Evolutionary conservation across 2,888 invertebrate genomes (phyloP), one percentile per base, ranked within the genome.

Genomic region (Synergus itoensis): DNA sequence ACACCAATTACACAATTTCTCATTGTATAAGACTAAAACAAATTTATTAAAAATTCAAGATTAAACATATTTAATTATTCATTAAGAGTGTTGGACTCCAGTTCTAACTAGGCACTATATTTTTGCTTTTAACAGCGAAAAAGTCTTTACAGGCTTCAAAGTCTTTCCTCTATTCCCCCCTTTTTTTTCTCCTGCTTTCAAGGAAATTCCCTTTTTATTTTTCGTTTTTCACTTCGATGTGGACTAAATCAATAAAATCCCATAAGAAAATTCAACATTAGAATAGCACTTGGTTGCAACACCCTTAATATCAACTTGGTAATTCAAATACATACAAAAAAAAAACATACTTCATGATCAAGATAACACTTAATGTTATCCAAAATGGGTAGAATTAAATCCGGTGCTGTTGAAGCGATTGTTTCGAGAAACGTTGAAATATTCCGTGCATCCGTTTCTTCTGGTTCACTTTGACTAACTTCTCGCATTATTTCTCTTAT

Each of bases 1-100:
- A 98, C 96, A 82, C 96, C 95, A 63, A 99, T 93, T 57, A 97
- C 96, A 87, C 97, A 96, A 92, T 96, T 98, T 77, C 99, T 95
- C 90, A 95, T 93, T 0, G 92, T 86, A 87, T 94, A 94, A 28
- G 94, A 93, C 94, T 94, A 87, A 40, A 90, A 90, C 81, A 21
- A 79, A 69, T 76, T 21, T 77, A 73, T 75, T 16, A 9, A 78
- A 40, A 41, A 79, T 45, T 67, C 36, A 4, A 36, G 36, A 36
- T 36, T 36, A 36, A 36, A 0, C 36, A 36, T 36, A 36, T 36
- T 5, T 36, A 36, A 36, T 36, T 36, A 36, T 7, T 36, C 4
- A 36, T 36, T 36, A 36, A 36, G 5, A 36, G 36, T 4, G 36
- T 7, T 36, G 36, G 36, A 4, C 36, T 36, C 36, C 3, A 36